Evolutionary conservation across 2,113 vertebrate genomes (phyloP), one percentile per base, ranked within the genome.

Genomic region (Eulemur macaco): DNA sequence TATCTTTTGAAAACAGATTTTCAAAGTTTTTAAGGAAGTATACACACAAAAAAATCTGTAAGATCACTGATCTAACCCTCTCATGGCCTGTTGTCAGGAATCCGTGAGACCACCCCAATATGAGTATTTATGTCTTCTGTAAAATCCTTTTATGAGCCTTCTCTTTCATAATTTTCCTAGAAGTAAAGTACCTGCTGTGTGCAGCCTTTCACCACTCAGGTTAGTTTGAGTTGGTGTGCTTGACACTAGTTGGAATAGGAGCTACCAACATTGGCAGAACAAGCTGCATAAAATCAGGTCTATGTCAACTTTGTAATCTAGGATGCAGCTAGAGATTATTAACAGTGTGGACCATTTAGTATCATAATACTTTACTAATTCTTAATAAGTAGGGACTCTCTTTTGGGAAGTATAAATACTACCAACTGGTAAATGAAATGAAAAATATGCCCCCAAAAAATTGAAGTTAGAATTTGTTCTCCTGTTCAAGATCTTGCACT

Each of bases 341-440:
- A 80, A 86, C 8, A 84, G 39, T 25, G 25, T 86, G 54, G 14
- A 45, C 21, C 58, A 93, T n/a, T 92, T 94, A 50, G 5, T 47
- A 76, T 60, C 37, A 76, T 47, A 69, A 29, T 82, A 81, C 42
- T 80, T 71, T 90, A 90, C 54, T 73, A 95, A 78, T 92, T 92
- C 29, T 74, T 71, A 23, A 37, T 94, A 87, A 80, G 9, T 78
- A 83, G 31, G 9, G 18, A 88, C 47, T 88, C 12, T 90, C 34
- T 86, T 96, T 83, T 7, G 60, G 17, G 31, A 27, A 86, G 3
- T 39, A 69, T 13, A 63, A 69, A 18, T 31, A 34, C 20, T 39
- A 86, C 64, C 34, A 89, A 84, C 7, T 29, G 23, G 34, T 69
- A 80, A 94, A 90, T 84, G 31, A 94, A 85, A 91, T 97, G 31